Conservation (phyloP, 2,888 invertebrate genomes). For the Yponomeuta malinellus region DNA sequence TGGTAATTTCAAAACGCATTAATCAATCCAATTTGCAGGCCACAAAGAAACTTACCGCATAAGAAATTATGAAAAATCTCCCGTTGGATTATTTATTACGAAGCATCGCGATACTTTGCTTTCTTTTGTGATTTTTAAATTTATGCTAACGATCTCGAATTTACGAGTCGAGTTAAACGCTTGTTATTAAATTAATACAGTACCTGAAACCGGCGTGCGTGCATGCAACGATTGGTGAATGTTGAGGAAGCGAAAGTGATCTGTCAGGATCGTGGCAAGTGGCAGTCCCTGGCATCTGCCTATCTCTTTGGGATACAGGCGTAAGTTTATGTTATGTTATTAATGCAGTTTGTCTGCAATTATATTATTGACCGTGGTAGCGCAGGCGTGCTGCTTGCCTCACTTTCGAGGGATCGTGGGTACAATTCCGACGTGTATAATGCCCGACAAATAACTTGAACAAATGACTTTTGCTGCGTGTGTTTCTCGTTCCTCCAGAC, state of each 20-base stretch:
- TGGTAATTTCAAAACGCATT: not conserved
- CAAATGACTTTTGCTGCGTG: too few species aligned
- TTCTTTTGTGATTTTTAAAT: constrained; percentile 1
- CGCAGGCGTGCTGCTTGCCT: too few species aligned
- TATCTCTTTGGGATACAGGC: too few species aligned
- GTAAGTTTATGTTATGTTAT: not conserved
- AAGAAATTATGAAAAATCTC: not conserved
- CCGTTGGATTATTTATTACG: not conserved
- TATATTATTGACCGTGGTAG: not conserved
- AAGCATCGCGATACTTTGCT: not conserved
- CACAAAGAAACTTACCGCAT: not conserved
- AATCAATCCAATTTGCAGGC: not conserved
- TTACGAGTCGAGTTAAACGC: not conserved
- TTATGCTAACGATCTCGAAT: not conserved
- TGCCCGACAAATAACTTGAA: too few species aligned
- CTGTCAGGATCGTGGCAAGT: too few species aligned
- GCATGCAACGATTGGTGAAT: too few species aligned
- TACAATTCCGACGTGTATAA: too few species aligned
- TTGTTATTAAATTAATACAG: not conserved
- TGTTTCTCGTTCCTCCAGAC: too few species aligned
- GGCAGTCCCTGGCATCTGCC: too few species aligned
- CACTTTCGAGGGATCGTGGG: too few species aligned
- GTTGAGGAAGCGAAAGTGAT: too few species aligned
- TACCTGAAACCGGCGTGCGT: too few species aligned
- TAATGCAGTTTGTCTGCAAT: not conserved